Evolutionary conservation across 2,888 invertebrate species (phyloP).

Genomic region (Coremacera marginata): DNA sequence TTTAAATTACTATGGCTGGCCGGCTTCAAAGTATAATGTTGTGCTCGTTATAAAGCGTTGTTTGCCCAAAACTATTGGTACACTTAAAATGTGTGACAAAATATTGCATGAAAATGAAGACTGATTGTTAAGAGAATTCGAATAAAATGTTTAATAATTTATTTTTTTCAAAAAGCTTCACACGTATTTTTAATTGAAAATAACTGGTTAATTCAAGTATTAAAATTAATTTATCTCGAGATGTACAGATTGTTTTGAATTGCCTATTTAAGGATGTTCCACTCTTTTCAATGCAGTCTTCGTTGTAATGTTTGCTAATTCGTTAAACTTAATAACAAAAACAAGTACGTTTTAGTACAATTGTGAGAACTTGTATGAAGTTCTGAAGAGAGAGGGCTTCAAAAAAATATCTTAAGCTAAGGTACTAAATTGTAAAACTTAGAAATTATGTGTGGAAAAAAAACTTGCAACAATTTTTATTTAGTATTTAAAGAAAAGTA

Average conservation of each 20-base stretch:
- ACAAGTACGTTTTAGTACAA: slow-evolving; percentile 1
- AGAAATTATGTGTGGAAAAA: too few relatives aligned
- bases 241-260: too few relatives aligned
- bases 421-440: too few relatives aligned
- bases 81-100: not conserved
- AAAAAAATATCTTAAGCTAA: not conserved
- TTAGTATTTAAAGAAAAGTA: slow-evolving; percentile 7
- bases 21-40: slow-evolving; percentile 1
- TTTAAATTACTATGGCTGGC: slow-evolving; percentile 5
- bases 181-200: not conserved
- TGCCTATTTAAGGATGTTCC: not conserved
- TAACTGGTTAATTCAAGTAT: too few relatives aligned
- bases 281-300: not conserved
- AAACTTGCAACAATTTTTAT: too few relatives aligned
- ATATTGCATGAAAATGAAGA: not conserved
- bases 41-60: not conserved
- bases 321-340: not conserved
- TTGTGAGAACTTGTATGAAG: not conserved
- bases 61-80: not conserved
- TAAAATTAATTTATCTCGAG: too few relatives aligned
- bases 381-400: not conserved
- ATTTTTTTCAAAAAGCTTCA: not conserved
- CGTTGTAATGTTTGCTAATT: not conserved
- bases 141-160: slow-evolving; percentile 7
- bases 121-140: slow-evolving; percentile 5